Conservation (phyloP, 1,140 invertebrate species). For the Lasioglossum albipes region DNA sequence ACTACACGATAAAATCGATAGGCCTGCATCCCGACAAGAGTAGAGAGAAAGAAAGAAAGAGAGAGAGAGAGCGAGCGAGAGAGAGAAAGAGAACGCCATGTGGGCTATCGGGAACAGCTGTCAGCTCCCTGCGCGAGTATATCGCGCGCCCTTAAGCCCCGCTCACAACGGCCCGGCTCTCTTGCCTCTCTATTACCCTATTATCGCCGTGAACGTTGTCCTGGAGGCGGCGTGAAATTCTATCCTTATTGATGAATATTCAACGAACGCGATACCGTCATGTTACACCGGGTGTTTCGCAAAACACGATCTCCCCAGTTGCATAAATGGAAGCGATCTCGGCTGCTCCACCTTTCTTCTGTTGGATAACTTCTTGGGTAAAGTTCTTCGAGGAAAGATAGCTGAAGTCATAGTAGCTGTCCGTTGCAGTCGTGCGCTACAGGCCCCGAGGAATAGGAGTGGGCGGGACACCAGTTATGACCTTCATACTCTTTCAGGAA, state of each 20-base stretch:
- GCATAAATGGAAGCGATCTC: background rate
- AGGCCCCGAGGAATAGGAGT: no score
- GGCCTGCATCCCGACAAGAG: constrained; percentile 63
- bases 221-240: constrained; percentile 19
- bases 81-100: constrained; percentile 58
- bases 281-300: background rate
- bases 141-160: constrained; percentile 48
- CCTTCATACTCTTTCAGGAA: background rate
- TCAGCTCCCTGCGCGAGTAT: constrained; percentile 56
- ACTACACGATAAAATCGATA: constrained; percentile 72
- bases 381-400: no score
- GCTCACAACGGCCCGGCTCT: constrained; percentile 31
- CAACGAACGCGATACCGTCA: background rate
- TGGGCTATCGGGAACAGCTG: constrained; percentile 72
- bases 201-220: background rate
- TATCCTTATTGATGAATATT: constrained; percentile 33
- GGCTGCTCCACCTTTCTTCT: background rate
- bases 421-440: no score
- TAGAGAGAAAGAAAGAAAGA: background rate
- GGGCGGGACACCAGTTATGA: no score
- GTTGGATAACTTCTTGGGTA: no score
- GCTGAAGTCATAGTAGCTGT: no score
- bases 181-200: background rate
- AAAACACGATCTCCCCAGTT: background rate
- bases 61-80: no score